phyloP scores from a whole-genome alignment of 1,140 invertebrate species.

The Goniozus legneri region DNA sequence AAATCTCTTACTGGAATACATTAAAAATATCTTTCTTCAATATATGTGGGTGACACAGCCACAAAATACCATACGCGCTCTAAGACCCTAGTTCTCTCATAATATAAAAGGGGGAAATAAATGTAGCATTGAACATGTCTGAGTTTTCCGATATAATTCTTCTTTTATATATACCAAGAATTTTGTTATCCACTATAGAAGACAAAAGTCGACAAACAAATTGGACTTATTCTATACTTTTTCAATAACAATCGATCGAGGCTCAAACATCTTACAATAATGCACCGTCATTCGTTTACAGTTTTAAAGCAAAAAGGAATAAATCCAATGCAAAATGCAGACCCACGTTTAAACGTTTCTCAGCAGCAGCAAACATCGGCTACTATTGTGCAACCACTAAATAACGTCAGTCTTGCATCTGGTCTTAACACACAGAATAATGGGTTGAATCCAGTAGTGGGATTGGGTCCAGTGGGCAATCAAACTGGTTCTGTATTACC shows the following conservation, averaged over 20 bases:
- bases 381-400: constrained; percentile 38
- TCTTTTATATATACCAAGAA: constrained; percentile 29
- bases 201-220: constrained; percentile 33
- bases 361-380: constrained; percentile 45
- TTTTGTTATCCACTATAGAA: constrained; percentile 30
- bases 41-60: constrained; percentile 16
- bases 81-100: constrained; percentile 25
- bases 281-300: constrained; percentile 51
- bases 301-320: constrained; percentile 57
- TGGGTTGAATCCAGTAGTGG: constrained; percentile 44
- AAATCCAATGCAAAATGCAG: constrained; percentile 54
- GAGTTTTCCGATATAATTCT: constrained; percentile 27
- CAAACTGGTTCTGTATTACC: constrained; percentile 30
- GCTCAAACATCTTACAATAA: constrained; percentile 41
- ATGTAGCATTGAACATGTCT: constrained; percentile 25
- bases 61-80: constrained; percentile 19
- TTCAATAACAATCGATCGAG: constrained; percentile 33
- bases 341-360: constrained; percentile 50
- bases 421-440: constrained; percentile 47
- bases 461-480: constrained; percentile 36
- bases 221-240: constrained; percentile 37
- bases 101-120: constrained; percentile 18
- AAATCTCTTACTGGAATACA: constrained; percentile 31
- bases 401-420: constrained; percentile 40
- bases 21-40: constrained; percentile 26